A percentile compares a stretch with the other conserved stretches of the same genome.
Evolutionary conservation across 1,140 invertebrate genomes (phyloP).

Genomic region (Aphelenchoides besseyi): DNA sequence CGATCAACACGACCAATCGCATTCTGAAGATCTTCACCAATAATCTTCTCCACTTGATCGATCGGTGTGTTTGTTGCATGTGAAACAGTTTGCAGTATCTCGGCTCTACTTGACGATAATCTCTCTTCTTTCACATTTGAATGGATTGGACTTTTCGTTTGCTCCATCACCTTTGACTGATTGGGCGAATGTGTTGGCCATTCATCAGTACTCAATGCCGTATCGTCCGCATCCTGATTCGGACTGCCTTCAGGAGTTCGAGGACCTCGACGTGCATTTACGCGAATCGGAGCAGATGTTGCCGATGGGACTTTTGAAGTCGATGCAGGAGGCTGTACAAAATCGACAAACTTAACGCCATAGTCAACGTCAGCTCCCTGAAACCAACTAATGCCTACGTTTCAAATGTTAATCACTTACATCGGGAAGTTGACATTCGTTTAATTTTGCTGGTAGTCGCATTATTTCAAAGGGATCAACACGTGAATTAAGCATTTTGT

Average conservation of each 20-base stretch:
- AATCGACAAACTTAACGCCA: not conserved
- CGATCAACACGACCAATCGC: constrained; percentile 24
- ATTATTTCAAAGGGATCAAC: constrained; percentile 23
- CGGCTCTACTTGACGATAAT: not conserved
- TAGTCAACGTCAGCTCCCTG: constrained; percentile 18
- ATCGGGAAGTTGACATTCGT: constrained; percentile 23
- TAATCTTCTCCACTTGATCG: constrained; percentile 22
- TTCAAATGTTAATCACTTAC: constrained; percentile 28
- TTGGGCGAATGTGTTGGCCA: not conserved
- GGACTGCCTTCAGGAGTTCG: constrained; percentile 24
- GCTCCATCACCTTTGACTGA: not conserved
- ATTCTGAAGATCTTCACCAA: constrained; percentile 38
- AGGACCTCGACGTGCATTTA: not conserved
- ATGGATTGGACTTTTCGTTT: not conserved
- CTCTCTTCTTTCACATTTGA: not conserved
- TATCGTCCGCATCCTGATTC: constrained; percentile 18
- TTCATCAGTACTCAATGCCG: not conserved
- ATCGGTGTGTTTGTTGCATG: constrained; percentile 19
- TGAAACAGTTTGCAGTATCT: constrained; percentile 10
- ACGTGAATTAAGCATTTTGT: constrained; percentile 20
- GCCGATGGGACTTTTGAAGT: not conserved
- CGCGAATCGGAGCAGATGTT: not conserved
- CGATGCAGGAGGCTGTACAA: not conserved
- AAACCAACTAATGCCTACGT: too few species aligned
- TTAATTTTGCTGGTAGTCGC: constrained; percentile 11